These are phyloP conservation scores for Onychostruthus taczanowskii DNA, from an alignment of 2,113 vertebrate species.

Conservation along the genomic window DNA sequence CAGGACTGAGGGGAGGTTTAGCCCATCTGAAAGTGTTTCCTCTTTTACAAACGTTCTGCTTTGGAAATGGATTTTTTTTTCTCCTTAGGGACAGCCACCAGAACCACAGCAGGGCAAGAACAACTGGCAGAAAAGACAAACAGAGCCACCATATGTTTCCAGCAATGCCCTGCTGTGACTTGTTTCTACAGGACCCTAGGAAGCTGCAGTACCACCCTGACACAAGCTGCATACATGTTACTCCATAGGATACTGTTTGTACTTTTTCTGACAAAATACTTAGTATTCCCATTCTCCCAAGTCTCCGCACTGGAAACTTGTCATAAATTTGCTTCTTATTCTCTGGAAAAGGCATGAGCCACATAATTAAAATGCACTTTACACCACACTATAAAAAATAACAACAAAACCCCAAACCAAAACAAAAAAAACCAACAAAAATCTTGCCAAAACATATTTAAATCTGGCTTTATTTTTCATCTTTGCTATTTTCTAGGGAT, in stretches of 20 bases:
- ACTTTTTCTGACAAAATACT: neutral
- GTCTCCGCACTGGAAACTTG: neutral
- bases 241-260: neutral
- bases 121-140: neutral
- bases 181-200: neutral
- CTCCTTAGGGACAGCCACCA: neutral
- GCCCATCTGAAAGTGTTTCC: neutral
- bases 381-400: neutral
- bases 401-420: neutral
- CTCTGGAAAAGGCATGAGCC: neutral
- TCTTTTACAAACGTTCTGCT: neutral
- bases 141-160: neutral
- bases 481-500: neutral
- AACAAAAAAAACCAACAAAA: neutral
- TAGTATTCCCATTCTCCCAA: neutral
- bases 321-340: neutral
- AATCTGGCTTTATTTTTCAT: neutral
- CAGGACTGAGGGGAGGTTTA: neutral
- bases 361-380: neutral
- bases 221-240: neutral
- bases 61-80: neutral
- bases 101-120: neutral
- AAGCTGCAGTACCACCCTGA: neutral
- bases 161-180: neutral
- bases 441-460: neutral